A percentile compares a stretch with the other conserved stretches of the same genome.
These are phyloP conservation scores for Anthoptus insignis DNA, from an alignment of 2,888 invertebrate genomes.

Conservation along the genomic window DNA sequence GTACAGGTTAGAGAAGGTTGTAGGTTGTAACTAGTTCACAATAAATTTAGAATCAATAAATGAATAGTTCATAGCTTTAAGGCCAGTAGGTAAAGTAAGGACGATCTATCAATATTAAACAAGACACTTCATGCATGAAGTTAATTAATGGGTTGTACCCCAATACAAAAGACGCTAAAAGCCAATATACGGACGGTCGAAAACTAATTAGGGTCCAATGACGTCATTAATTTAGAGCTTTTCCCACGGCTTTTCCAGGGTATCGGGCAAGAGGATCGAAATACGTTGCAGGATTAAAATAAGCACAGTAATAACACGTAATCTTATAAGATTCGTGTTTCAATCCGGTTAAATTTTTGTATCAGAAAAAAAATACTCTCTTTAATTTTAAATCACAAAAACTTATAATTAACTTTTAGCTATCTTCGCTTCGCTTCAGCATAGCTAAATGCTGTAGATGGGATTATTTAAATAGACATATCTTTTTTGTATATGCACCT, in stretches of 20 bases:
- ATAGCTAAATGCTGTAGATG: no score
- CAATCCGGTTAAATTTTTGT: no score
- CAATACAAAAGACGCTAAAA: background rate
- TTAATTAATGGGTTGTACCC: background rate
- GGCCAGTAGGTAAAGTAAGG: background rate
- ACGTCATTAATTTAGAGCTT: background rate
- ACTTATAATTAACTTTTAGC: no score
- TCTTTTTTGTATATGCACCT: no score
- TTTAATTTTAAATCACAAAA: no score
- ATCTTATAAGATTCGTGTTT: background rate
- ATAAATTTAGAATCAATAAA: no score
- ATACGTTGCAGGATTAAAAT: background rate
- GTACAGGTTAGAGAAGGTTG: no score
- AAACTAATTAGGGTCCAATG: constrained; percentile 8
- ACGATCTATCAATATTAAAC: background rate
- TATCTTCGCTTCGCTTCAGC: no score
- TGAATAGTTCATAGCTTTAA: background rate
- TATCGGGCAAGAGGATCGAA: background rate
- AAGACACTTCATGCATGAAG: background rate
- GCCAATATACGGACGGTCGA: background rate
- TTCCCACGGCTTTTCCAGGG: background rate
- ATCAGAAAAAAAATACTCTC: no score
- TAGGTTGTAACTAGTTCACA: no score
- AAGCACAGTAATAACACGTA: background rate
- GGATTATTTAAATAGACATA: no score